Conservation (phyloP, 2,113 vertebrate genomes). For the Atherinomorus stipes region DNA sequence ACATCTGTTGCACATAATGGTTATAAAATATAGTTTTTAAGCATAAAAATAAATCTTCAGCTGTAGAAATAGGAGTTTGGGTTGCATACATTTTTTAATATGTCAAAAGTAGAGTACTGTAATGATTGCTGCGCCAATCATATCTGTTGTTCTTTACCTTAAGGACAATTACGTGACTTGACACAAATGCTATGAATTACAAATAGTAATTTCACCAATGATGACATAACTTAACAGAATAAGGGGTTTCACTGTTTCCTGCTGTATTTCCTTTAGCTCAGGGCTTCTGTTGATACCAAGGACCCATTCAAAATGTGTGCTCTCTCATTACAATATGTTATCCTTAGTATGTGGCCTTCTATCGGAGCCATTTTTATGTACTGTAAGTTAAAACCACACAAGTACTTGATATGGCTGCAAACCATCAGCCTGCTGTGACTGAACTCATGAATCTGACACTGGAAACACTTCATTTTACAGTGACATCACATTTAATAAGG, state of each 20-base stretch:
- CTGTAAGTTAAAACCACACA: conserved; percentile 1
- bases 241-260: conserved; percentile 12
- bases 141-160: not conserved
- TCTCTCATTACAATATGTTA: not conserved
- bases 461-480: not conserved
- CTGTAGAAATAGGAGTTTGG: no score
- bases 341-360: not conserved
- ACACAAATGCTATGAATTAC: conserved; percentile 28
- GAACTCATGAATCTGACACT: not conserved
- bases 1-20: no score
- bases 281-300: conserved; percentile 18
- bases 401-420: not conserved
- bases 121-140: not conserved
- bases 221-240: not conserved
- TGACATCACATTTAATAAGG: not conserved
- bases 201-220: conserved; percentile 20
- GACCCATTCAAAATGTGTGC: not conserved
- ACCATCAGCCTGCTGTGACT: not conserved
- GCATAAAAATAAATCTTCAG: no score
- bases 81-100: not conserved
- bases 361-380: not conserved
- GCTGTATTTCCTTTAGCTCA: conserved; percentile 18
- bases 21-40: no score
- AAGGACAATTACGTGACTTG: not conserved
- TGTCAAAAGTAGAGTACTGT: not conserved